Conservation (phyloP, 1,140 invertebrate genomes). For the Aphelenchoides fujianensis region DNA sequence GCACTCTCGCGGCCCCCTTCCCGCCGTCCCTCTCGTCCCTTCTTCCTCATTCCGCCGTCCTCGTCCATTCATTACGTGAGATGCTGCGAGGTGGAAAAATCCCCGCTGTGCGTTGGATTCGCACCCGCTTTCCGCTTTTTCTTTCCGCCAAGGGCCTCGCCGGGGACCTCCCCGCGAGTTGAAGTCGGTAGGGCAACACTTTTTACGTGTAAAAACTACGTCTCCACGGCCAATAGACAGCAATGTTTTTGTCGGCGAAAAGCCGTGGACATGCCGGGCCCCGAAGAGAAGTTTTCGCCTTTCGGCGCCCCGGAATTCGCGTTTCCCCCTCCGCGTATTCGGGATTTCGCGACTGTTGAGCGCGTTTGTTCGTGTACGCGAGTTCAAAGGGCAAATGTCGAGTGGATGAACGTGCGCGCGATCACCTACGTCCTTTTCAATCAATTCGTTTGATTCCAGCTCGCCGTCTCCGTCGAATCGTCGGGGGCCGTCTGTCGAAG, state of each 20-base stretch:
- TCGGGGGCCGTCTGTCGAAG: too few species aligned
- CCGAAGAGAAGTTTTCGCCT: background rate
- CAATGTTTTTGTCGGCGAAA: background rate
- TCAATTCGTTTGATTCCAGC: background rate
- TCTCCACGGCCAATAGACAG: background rate
- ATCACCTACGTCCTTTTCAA: too few species aligned
- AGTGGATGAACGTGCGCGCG: too few species aligned
- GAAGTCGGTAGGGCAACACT: background rate
- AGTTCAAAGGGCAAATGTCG: too few species aligned
- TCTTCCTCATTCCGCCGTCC: too few species aligned
- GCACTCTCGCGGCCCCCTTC: background rate
- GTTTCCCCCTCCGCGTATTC: background rate
- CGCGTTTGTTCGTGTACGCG: background rate
- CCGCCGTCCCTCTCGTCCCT: too few species aligned
- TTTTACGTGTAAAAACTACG: background rate
- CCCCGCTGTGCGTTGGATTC: background rate
- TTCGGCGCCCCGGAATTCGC: background rate
- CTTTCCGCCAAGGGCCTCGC: too few species aligned
- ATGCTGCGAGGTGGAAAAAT: background rate
- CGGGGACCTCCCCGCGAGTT: too few species aligned
- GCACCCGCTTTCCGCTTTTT: too few species aligned
- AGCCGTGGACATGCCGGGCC: background rate
- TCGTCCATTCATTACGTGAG: conserved; percentile 5
- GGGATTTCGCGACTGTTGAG: background rate
- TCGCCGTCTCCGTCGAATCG: background rate